Conservation (phyloP, 2,113 vertebrate genomes). For the Motacilla alba region DNA sequence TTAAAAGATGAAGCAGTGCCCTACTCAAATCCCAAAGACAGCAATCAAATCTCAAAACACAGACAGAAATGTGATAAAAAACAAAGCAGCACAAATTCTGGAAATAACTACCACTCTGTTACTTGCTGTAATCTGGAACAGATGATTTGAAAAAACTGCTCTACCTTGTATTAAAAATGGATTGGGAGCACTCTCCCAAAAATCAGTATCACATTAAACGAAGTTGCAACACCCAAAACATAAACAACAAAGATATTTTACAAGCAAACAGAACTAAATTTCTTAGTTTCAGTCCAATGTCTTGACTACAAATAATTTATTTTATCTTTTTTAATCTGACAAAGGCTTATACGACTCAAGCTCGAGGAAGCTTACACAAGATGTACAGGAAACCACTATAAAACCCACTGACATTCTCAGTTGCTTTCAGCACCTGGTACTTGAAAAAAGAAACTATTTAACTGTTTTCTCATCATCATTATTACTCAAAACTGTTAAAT, state of each 20-base stretch:
- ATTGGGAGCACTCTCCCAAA: not conserved
- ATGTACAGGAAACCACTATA: not conserved
- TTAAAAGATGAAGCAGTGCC: not conserved
- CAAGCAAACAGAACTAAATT: not conserved
- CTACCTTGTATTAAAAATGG: not conserved
- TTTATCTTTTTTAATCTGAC: not conserved
- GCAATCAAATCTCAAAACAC: not conserved
- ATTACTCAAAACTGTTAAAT: constrained; percentile 24
- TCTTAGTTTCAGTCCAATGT: not conserved
- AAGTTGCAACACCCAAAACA: not conserved
- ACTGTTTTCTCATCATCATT: not conserved
- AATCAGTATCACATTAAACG: not conserved
- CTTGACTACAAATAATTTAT: not conserved
- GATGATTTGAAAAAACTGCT: not conserved
- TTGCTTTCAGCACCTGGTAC: constrained; percentile 14
- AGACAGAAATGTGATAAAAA: not conserved
- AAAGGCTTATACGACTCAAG: not conserved
- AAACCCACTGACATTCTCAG: not conserved
- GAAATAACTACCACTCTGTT: not conserved
- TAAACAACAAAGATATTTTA: not conserved
- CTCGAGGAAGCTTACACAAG: not conserved
- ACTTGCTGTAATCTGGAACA: not conserved
- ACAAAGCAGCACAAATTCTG: not conserved
- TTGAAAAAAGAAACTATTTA: constrained; percentile 11
- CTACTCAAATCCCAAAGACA: not conserved